These are phyloP conservation scores for Solenopsis fugax DNA, from an alignment of 1,140 invertebrate species.

Conservation along the genomic window DNA sequence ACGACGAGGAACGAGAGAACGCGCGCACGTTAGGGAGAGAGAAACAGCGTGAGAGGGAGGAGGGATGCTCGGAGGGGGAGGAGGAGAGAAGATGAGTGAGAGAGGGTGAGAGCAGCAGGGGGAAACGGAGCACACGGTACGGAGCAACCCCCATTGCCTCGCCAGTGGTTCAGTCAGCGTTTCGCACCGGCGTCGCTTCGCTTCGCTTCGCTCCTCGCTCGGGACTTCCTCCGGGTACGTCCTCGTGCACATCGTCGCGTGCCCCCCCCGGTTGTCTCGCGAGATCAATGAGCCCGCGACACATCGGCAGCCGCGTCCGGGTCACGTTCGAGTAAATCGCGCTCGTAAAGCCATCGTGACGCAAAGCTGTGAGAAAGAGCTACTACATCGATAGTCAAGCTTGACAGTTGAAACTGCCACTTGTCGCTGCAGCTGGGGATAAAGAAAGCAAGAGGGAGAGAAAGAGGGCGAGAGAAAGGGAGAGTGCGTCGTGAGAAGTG, in stretches of 20 bases:
- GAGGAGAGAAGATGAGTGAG: slow-evolving; percentile 26
- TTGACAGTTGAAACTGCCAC: slow-evolving; percentile 34
- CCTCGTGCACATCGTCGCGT: slow-evolving; percentile 73
- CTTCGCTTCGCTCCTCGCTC: slow-evolving; percentile 53
- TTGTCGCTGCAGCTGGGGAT: slow-evolving; percentile 47
- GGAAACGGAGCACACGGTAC: slow-evolving; percentile 65
- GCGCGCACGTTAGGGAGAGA: slow-evolving; percentile 34
- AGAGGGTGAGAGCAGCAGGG: slow-evolving; percentile 63
- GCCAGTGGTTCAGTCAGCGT: slow-evolving; percentile 77
- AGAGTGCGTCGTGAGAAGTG: slow-evolving; percentile 44
- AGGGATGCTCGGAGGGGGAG: slow-evolving; percentile 8
- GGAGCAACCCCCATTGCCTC: slow-evolving; percentile 75
- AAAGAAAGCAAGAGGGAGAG: not conserved
- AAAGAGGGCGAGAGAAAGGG: not conserved
- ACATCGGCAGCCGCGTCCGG: slow-evolving; percentile 32
- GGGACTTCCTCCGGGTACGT: slow-evolving; percentile 49
- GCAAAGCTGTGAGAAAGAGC: slow-evolving; percentile 28
- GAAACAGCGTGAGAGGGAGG: slow-evolving; percentile 8
- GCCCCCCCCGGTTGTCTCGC: slow-evolving; percentile 54
- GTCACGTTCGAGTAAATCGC: slow-evolving; percentile 34
- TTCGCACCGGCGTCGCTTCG: slow-evolving; percentile 76
- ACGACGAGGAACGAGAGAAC: not conserved
- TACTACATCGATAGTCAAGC: slow-evolving; percentile 15
- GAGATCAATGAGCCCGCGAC: slow-evolving; percentile 70
- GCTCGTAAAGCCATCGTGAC: not conserved